Evolutionary conservation across 2,797 vertebrate species (phyloP).

Genomic region (Acomys russatus): DNA sequence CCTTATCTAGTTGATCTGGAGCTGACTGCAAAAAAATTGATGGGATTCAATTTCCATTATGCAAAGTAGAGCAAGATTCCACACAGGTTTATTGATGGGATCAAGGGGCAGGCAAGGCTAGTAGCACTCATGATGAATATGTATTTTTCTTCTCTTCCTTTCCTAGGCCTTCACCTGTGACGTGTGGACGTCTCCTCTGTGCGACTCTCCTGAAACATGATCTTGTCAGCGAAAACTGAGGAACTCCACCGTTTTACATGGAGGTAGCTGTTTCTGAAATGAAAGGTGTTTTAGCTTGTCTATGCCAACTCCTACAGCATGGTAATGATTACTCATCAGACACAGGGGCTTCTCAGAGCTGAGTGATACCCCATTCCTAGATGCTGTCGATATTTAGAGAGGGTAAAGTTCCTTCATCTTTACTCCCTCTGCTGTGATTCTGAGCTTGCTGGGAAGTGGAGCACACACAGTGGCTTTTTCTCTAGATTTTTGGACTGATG

Average conservation of each 20-base stretch:
- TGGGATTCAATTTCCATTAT: background rate
- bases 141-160: background rate
- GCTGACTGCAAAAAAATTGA: background rate
- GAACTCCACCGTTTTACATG: background rate
- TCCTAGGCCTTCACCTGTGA: background rate
- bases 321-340: background rate
- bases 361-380: background rate
- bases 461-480: background rate
- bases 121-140: background rate
- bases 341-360: background rate
- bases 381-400: background rate
- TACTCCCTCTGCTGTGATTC: background rate
- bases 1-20: background rate
- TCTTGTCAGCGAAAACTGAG: background rate
- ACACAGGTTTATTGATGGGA: background rate
- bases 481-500: conserved; percentile 29
- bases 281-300: background rate
- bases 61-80: background rate
- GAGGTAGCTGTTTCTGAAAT: conserved; percentile 34
- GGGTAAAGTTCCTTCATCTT: background rate
- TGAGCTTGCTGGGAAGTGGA: background rate
- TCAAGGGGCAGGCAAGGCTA: background rate
- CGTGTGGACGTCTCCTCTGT: background rate
- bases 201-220: background rate
- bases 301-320: background rate